A percentile compares a stretch with the other conserved stretches of the same genome.
phyloP scores from a whole-genome alignment of 2,797 vertebrate genomes.

The Tapera naevia region DNA sequence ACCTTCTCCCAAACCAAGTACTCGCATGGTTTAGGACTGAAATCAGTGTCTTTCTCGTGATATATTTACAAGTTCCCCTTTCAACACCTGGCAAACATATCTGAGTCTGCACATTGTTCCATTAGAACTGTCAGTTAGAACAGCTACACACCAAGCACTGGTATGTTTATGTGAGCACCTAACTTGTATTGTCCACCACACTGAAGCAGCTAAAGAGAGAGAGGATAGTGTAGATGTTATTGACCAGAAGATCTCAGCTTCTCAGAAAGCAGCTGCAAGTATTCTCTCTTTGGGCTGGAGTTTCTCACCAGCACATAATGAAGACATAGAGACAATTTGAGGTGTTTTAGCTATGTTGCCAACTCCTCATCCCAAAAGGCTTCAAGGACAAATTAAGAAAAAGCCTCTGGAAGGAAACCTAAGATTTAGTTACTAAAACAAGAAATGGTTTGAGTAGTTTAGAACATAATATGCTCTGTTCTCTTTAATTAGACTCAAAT shows the following conservation, averaged over 20 bases:
- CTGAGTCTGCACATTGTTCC: not conserved
- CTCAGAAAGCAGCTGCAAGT: not conserved
- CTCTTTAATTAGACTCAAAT: not conserved
- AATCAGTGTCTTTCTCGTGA: not conserved
- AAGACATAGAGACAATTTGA: not conserved
- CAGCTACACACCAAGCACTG: not conserved
- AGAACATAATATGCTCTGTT: not conserved
- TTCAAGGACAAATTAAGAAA: not conserved
- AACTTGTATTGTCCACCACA: not conserved
- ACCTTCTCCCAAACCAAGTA: not conserved
- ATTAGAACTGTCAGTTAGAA: not conserved
- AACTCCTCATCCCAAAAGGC: not conserved
- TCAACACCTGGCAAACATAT: not conserved
- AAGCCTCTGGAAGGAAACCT: not conserved
- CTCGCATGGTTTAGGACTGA: not conserved
- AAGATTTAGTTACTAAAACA: not conserved
- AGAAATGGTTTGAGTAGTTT: not conserved
- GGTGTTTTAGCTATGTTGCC: not conserved
- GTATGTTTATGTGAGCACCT: not conserved
- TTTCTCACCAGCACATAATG: not conserved
- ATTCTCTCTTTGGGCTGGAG: not conserved
- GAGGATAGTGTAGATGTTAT: accelerated
- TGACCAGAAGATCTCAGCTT: not conserved
- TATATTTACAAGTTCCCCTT: not conserved
- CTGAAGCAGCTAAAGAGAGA: not conserved